These are phyloP conservation scores for Charaxes varanes DNA, from an alignment of 1,140 invertebrate genomes.

Conservation along the genomic window DNA sequence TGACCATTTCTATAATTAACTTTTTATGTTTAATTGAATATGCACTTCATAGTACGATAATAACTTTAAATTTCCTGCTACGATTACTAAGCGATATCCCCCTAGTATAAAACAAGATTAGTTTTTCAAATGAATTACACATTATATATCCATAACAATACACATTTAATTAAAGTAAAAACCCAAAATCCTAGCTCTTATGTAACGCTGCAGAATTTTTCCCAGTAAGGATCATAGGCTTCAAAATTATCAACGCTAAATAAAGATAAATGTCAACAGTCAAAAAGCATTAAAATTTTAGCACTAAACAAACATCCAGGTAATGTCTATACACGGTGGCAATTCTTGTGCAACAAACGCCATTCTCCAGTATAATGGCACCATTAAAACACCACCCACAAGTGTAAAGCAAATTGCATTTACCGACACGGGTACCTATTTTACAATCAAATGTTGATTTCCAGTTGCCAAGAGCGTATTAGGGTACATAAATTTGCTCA, in stretches of 20 bases:
- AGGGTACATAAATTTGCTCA: conserved; percentile 64
- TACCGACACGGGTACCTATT: conserved; percentile 57
- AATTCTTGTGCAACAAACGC: conserved; percentile 62
- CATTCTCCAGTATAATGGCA: conserved; percentile 56
- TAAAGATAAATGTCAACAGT: conserved; percentile 18
- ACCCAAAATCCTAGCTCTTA: no score
- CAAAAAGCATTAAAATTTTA: conserved; percentile 21
- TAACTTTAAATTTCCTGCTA: no score
- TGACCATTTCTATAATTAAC: no score
- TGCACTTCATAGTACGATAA: no score
- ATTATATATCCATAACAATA: no score
- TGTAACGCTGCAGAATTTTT: no score
- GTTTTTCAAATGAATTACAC: no score
- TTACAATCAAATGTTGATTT: conserved; percentile 72
- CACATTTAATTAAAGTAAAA: no score
- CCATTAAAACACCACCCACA: conserved; percentile 68
- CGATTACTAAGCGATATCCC: no score
- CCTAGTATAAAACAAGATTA: no score
- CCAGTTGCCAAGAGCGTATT: conserved; percentile 57
- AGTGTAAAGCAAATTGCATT: conserved; percentile 65
- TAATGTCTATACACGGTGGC: conserved; percentile 41
- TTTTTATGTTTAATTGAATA: no score
- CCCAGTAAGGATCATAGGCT: conserved; percentile 8
- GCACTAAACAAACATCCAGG: conserved; percentile 34
- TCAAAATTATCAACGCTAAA: conserved; percentile 1